Conservation (phyloP, 2,113 vertebrate genomes). For the Sinocyclocheilus anshuiensis region DNA sequence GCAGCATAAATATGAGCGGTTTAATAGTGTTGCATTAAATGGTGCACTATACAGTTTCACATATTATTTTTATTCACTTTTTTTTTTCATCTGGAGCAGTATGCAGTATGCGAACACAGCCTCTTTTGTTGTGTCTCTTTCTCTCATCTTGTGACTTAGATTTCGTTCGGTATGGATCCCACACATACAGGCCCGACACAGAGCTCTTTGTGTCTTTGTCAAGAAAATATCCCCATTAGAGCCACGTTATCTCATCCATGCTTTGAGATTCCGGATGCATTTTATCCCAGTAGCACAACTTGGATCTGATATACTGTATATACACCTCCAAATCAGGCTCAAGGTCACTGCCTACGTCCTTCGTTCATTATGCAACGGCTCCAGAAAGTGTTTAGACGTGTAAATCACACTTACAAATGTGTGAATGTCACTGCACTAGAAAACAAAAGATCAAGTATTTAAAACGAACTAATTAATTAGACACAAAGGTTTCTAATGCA, state of each 20-base stretch:
- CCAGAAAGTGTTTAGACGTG: background rate
- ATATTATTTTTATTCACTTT: background rate
- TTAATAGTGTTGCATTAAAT: background rate
- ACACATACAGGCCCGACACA: background rate
- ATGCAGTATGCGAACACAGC: background rate
- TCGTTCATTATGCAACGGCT: background rate
- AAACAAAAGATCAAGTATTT: background rate
- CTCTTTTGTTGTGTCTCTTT: background rate
- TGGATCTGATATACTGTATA: background rate
- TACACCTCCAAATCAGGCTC: background rate
- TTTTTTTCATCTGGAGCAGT: background rate
- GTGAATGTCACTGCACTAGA: background rate
- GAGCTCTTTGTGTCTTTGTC: constrained; percentile 28
- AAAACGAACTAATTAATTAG: background rate
- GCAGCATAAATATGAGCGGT: background rate
- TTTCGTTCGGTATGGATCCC: constrained; percentile 5
- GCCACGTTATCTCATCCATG: constrained; percentile 1
- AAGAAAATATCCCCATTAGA: background rate
- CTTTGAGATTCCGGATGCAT: constrained; percentile 1
- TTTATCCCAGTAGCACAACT: background rate
- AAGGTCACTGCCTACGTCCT: constrained; percentile 7
- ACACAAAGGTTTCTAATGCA: background rate
- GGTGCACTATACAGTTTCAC: background rate
- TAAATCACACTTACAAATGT: background rate
- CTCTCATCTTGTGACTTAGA: background rate